A percentile compares a stretch with the other conserved stretches of the same genome.
phyloP scores from a whole-genome alignment of 2,797 vertebrate genomes.

The Varecia variegata region DNA sequence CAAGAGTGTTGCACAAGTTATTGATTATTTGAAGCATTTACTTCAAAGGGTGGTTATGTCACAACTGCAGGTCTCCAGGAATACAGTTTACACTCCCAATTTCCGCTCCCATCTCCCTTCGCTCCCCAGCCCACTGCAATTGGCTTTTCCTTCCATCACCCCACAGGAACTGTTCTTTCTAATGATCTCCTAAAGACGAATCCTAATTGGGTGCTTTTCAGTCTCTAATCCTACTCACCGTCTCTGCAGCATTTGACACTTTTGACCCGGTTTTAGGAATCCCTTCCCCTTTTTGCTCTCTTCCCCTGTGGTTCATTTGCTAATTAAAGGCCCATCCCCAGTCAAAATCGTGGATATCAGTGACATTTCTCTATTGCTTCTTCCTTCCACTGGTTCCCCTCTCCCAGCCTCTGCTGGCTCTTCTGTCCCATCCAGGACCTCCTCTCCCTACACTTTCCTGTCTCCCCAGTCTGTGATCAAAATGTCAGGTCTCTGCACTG shows the following conservation, averaged over 20 bases:
- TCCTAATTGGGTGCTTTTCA: background rate
- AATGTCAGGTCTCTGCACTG: background rate
- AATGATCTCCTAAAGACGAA: background rate
- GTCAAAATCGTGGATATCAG: background rate
- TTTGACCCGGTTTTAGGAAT: background rate
- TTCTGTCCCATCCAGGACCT: background rate
- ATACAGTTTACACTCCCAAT: background rate
- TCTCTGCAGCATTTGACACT: background rate
- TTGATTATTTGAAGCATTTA: constrained; percentile 4
- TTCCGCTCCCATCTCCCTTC: background rate
- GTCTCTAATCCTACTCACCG: background rate
- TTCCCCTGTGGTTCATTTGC: background rate
- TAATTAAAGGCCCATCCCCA: background rate
- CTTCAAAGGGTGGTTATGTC: background rate
- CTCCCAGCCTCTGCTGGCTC: background rate
- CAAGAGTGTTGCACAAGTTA: background rate
- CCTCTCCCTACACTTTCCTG: background rate
- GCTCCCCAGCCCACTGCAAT: background rate
- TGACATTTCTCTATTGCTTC: background rate
- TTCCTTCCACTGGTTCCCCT: background rate
- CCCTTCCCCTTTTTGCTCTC: background rate
- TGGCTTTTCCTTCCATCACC: background rate
- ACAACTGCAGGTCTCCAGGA: background rate
- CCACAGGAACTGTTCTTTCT: background rate
- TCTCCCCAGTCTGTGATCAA: background rate